A percentile compares a stretch with the other conserved stretches of the same genome.
These are phyloP conservation scores for Octomys mimax DNA, from an alignment of 2,797 vertebrate species.

Conservation along the genomic window DNA sequence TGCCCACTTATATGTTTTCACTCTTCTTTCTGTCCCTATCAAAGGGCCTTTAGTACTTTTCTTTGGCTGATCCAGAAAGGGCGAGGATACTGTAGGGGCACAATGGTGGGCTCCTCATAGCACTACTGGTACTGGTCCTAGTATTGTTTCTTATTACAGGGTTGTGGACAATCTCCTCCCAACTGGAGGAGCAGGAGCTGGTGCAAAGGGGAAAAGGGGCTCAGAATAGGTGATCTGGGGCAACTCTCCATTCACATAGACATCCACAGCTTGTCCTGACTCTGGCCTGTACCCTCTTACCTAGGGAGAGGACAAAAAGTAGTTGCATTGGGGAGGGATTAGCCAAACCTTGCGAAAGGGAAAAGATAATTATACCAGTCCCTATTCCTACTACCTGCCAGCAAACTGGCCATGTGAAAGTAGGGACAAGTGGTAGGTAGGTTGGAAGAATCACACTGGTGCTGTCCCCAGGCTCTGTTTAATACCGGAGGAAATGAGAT, in stretches of 20 bases:
- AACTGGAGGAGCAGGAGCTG: not conserved
- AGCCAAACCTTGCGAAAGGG: slow-evolving; percentile 14
- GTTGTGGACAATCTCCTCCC: not conserved
- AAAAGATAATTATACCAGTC: slow-evolving; percentile 13
- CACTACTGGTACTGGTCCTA: slow-evolving; percentile 37
- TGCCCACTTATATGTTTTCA: slow-evolving; percentile 51
- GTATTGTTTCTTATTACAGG: slow-evolving; percentile 14
- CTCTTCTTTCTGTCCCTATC: slow-evolving; percentile 41
- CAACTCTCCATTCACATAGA: slow-evolving; percentile 22
- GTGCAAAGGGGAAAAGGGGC: slow-evolving; percentile 48
- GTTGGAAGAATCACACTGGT: slow-evolving; percentile 54
- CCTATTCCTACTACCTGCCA: not conserved
- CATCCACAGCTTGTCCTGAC: slow-evolving; percentile 16
- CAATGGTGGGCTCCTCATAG: slow-evolving; percentile 33
- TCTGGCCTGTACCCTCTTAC: slow-evolving; percentile 18
- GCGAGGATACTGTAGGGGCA: not conserved
- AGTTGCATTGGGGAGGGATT: not conserved
- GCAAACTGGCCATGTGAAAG: not conserved
- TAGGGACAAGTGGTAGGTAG: not conserved
- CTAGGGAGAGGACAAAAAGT: not conserved
- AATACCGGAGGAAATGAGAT: slow-evolving; percentile 87
- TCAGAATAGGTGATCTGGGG: not conserved
- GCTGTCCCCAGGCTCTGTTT: slow-evolving; percentile 70
- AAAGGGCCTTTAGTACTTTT: slow-evolving; percentile 61
- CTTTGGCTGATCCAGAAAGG: slow-evolving; percentile 68